Evolutionary conservation across 2,113 vertebrate genomes (phyloP), one percentile per base, ranked within the genome.

Genomic region (Petaurus breviceps): DNA sequence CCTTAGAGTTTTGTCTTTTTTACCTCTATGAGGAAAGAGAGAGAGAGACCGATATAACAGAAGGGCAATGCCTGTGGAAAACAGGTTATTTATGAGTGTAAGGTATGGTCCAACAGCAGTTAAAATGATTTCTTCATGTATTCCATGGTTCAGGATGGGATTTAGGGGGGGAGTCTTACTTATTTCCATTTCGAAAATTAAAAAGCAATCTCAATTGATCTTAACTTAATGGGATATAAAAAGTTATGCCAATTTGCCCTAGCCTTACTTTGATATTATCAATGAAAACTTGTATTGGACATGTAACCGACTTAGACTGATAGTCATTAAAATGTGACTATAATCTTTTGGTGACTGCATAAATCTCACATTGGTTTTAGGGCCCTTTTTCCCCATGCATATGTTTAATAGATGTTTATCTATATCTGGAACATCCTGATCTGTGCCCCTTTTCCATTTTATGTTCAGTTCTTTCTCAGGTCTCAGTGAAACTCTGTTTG

Each of bases 251-350:
- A 43, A 51, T 97, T 94, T 96, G 92, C 0, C 84, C 16, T 89
- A 1, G 12, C 1, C 68, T 77, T 26, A n/a, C 57, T 94, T 96
- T 95, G 89, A 94, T 22, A 11, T 2, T 6, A 16, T n/a, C 23
- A 50, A 55, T 93, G 7, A 90, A 94, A 96, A 96, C 3, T 77
- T 49, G 90, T 37, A 93, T 97, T 94, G 97, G 55, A 94, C 47
- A 92, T 90, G 84, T 92, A 89, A 90, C 53, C 94, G 95, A 31
- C 84, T 96, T 98, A 97, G 8, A 22, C 0, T 97, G 95, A 96
- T 77, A 55, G 89, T 97, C 98, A 97, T 98, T 98, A 96, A 97
- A 93, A 47, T 0, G 0, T 92, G 19, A 94, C 25, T 89, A 89
- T 46, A 90, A 49, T 89, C 90, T 97, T 50, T 47, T 0, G 0